phyloP scores from a whole-genome alignment of 1,140 invertebrate species.

The Atopsyche davidsoni region DNA sequence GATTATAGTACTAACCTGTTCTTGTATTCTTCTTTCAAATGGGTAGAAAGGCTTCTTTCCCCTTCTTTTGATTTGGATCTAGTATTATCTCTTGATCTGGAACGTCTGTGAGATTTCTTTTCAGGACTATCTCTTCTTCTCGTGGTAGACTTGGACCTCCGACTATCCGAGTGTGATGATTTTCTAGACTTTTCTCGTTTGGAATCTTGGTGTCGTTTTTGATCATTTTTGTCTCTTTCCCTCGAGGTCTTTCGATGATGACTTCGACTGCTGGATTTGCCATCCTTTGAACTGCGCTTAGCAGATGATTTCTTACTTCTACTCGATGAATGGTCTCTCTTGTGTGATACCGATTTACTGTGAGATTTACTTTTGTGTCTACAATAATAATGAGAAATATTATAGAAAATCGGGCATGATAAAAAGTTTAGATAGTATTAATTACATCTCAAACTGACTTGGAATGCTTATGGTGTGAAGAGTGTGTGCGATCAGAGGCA shows the following conservation, averaged over 20 bases:
- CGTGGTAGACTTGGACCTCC: slow-evolving; percentile 30
- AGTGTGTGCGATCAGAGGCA: slow-evolving; percentile 6
- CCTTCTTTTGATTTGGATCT: slow-evolving; percentile 16
- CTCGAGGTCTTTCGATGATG: slow-evolving; percentile 35
- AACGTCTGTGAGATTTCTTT: slow-evolving; percentile 33
- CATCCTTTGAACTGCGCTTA: slow-evolving; percentile 33
- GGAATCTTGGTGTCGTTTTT: slow-evolving; percentile 11
- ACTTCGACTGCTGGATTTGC: slow-evolving; percentile 32
- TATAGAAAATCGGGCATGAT: not conserved
- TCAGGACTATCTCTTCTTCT: slow-evolving; percentile 23
- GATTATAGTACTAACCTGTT: slow-evolving; percentile 24
- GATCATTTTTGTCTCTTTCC: slow-evolving; percentile 36
- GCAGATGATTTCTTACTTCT: slow-evolving; percentile 34
- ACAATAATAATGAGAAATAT: not conserved
- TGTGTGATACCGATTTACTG: slow-evolving; percentile 29
- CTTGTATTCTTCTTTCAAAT: slow-evolving; percentile 30
- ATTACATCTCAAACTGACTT: slow-evolving; percentile 14
- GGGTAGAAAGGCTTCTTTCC: slow-evolving; percentile 12
- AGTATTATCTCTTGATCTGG: slow-evolving; percentile 34
- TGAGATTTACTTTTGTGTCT: slow-evolving; percentile 27
- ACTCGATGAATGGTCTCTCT: slow-evolving; percentile 34
- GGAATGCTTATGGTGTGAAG: slow-evolving; percentile 29
- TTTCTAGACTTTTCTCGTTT: slow-evolving; percentile 12
- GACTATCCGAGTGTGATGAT: slow-evolving; percentile 12
- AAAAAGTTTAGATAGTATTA: not conserved